A percentile compares a stretch with the other conserved stretches of the same genome.
Evolutionary conservation across 2,113 vertebrate species (phyloP).

Genomic region (Tychaedon coryphoeus): DNA sequence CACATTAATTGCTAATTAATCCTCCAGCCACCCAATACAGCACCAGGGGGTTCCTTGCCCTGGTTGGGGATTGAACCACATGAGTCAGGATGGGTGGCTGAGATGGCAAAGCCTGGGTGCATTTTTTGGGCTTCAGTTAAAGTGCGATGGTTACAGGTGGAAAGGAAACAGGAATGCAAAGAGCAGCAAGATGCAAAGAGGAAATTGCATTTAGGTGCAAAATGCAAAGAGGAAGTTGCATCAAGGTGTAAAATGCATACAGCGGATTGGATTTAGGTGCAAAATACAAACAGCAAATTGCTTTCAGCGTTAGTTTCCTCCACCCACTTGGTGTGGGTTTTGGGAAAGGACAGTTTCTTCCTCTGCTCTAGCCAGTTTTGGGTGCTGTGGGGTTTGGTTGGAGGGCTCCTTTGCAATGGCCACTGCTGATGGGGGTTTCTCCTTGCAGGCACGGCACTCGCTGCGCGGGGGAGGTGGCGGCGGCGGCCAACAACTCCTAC

Average conservation of each 20-base stretch:
- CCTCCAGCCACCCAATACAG: background rate
- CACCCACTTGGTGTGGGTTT: background rate
- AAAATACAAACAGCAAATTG: background rate
- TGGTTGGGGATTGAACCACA: fast-evolving
- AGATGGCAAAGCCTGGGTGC: background rate
- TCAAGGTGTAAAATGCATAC: background rate
- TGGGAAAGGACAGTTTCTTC: background rate
- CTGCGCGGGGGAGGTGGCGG: conserved; percentile 91
- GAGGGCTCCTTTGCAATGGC: background rate
- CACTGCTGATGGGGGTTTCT: background rate
- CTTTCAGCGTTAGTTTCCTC: background rate
- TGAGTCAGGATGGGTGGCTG: background rate
- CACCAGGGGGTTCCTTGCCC: background rate
- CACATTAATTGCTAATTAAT: background rate
- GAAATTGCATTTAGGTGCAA: background rate
- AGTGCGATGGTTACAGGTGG: background rate
- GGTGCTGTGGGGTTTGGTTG: background rate
- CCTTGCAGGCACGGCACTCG: conserved; percentile 86
- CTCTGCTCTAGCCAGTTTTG: background rate
- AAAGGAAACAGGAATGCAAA: background rate
- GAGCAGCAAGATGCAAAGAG: background rate
- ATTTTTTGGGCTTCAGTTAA: background rate
- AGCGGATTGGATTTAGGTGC: background rate
- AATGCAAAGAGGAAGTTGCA: background rate
- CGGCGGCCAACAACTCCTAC: conserved; percentile 87